These are phyloP conservation scores for Odontesthes bonariensis DNA, from an alignment of 2,113 vertebrate genomes.

Conservation along the genomic window DNA sequence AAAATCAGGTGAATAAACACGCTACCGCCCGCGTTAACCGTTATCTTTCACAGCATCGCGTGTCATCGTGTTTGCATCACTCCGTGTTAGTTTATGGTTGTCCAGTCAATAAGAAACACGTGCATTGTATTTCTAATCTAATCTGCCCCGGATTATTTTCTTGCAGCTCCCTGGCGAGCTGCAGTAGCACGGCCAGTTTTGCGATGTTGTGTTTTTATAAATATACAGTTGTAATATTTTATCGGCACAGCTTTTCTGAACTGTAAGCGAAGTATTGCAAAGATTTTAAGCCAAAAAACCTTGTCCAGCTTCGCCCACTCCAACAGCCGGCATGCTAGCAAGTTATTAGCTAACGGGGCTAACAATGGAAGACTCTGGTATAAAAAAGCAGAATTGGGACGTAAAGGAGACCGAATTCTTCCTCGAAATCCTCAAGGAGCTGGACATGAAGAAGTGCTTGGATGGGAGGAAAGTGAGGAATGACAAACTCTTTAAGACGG, in stretches of 20 bases:
- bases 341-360: constrained; percentile 28
- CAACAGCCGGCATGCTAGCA: constrained; percentile 19
- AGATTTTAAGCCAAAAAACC: neutral
- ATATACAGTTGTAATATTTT: neutral
- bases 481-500: constrained; percentile 66
- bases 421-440: constrained; percentile 69
- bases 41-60: neutral
- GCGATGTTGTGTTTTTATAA: neutral
- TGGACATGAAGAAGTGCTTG: constrained; percentile 72
- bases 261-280: neutral
- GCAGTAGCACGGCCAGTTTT: neutral
- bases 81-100: constrained; percentile 71
- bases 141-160: constrained; percentile 63
- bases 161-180: constrained; percentile 4
- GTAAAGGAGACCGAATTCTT: constrained; percentile 67
- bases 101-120: constrained; percentile 56
- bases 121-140: constrained; percentile 64
- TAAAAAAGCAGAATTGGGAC: constrained; percentile 75
- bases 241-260: neutral
- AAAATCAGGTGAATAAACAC: constrained; percentile 55
- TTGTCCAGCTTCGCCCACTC: neutral
- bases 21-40: neutral
- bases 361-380: constrained; percentile 61
- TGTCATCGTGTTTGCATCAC: constrained; percentile 26
- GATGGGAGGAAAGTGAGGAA: constrained; percentile 74